These are phyloP conservation scores for Watersipora subatra DNA, from an alignment of 1,140 invertebrate species.

Conservation along the genomic window DNA sequence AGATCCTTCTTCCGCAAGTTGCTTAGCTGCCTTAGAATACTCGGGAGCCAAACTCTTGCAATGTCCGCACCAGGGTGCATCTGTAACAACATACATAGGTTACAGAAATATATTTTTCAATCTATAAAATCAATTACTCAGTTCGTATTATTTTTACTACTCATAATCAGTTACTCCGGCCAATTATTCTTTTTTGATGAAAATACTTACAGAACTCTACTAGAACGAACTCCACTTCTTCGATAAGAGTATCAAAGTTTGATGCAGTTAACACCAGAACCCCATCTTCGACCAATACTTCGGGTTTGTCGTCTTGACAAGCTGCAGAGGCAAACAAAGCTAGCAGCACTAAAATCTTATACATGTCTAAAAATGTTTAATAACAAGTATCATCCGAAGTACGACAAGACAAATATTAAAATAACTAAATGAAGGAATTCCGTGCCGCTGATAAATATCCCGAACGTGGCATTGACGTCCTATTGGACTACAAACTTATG, in stretches of 20 bases:
- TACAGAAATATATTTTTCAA: not conserved
- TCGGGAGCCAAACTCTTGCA: conserved; percentile 88
- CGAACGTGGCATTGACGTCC: too few relatives aligned
- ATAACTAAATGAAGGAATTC: too few relatives aligned
- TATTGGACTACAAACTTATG: too few relatives aligned
- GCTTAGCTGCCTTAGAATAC: conserved; percentile 79
- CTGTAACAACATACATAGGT: conserved; percentile 10
- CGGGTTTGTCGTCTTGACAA: conserved; percentile 3
- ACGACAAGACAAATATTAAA: too few relatives aligned
- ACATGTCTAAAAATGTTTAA: too few relatives aligned
- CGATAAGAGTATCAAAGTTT: conserved; percentile 67
- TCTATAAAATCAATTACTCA: too few relatives aligned
- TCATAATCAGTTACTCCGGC: not conserved
- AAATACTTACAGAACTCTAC: conserved; percentile 90
- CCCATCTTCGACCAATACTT: conserved; percentile 62
- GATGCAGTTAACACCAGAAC: conserved; percentile 74
- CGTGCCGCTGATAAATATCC: too few relatives aligned
- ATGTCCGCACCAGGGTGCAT: conserved; percentile 82
- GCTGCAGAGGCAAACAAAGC: too few relatives aligned
- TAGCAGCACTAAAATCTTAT: too few relatives aligned
- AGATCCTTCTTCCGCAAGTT: conserved; percentile 52
- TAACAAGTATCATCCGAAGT: too few relatives aligned
- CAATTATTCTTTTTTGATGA: not conserved
- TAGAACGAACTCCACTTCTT: conserved; percentile 64
- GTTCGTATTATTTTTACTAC: too few relatives aligned